Percentiles rank a stretch among this genome's conserved stretches.
These are phyloP conservation scores for Galbula dea DNA, from an alignment of 2,113 vertebrate genomes.

Conservation along the genomic window DNA sequence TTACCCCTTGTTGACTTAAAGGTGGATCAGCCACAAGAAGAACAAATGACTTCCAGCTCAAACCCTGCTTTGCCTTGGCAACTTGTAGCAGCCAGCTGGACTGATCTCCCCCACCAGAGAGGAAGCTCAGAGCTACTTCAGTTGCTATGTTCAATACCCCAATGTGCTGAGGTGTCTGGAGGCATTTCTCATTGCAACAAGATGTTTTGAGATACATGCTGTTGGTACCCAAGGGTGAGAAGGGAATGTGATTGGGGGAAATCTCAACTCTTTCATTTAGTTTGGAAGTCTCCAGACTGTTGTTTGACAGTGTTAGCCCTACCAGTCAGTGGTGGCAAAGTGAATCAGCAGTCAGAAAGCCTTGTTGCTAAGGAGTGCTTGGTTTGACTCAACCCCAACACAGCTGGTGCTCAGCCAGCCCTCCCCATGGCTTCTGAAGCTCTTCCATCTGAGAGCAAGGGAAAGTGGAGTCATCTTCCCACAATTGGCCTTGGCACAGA, in stretches of 20 bases:
- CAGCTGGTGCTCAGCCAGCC: background rate
- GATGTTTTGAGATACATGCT: background rate
- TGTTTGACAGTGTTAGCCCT: background rate
- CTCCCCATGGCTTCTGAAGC: background rate
- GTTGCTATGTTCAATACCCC: accelerated
- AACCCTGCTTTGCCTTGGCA: background rate
- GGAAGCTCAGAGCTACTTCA: background rate
- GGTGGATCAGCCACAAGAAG: background rate
- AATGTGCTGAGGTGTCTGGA: background rate
- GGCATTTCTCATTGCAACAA: background rate
- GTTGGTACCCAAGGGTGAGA: background rate
- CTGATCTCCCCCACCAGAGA: background rate
- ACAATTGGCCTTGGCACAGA: background rate
- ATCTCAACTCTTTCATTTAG: background rate
- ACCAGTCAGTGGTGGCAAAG: background rate
- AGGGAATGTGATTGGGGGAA: background rate
- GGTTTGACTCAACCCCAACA: background rate
- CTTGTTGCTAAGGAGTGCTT: background rate
- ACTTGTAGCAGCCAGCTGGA: background rate
- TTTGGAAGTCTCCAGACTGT: background rate
- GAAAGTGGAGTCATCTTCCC: background rate
- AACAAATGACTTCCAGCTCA: background rate
- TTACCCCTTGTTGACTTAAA: too few relatives aligned
- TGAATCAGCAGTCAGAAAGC: background rate
- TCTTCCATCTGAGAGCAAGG: background rate